Evolutionary conservation across 2,888 invertebrate species (phyloP).

Genomic region (Bellardia bayeri): DNA sequence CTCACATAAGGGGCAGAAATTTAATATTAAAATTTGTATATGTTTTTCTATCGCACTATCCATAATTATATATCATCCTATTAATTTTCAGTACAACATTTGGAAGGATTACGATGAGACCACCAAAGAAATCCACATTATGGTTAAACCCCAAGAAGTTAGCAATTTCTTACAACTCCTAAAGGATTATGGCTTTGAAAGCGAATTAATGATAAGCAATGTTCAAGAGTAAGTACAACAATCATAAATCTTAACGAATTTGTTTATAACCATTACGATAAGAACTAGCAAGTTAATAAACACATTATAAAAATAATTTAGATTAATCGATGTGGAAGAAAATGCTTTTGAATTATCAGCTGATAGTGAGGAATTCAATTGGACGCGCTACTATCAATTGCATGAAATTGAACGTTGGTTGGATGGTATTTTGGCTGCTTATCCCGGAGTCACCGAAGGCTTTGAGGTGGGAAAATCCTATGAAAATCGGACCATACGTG

Average conservation of each 20-base stretch:
- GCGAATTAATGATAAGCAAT: slow-evolving; percentile 85
- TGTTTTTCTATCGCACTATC: no score
- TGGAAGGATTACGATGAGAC: slow-evolving; percentile 82
- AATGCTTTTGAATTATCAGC: slow-evolving; percentile 63
- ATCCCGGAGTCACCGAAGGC: slow-evolving; percentile 82
- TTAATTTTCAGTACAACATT: slow-evolving; percentile 77
- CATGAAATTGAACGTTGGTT: slow-evolving; percentile 87
- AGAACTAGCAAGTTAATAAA: not conserved
- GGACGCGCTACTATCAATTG: slow-evolving; percentile 87
- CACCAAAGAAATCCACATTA: slow-evolving; percentile 85
- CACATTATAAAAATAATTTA: slow-evolving; percentile 75
- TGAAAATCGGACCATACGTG: slow-evolving; percentile 87
- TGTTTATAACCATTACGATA: slow-evolving; percentile 25
- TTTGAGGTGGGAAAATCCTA: slow-evolving; percentile 85
- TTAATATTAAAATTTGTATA: no score
- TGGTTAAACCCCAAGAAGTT: slow-evolving; percentile 86
- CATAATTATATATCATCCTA: not conserved
- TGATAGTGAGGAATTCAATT: slow-evolving; percentile 84
- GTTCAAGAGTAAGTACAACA: slow-evolving; percentile 86
- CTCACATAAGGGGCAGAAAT: no score
- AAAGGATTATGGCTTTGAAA: slow-evolving; percentile 82
- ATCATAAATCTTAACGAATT: slow-evolving; percentile 16
- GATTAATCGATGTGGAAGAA: slow-evolving; percentile 85
- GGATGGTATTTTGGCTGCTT: slow-evolving; percentile 83
- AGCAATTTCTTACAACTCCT: slow-evolving; percentile 84